These are phyloP conservation scores for Craterocephalus amniculus DNA, from an alignment of 2,797 vertebrate species.

Conservation along the genomic window DNA sequence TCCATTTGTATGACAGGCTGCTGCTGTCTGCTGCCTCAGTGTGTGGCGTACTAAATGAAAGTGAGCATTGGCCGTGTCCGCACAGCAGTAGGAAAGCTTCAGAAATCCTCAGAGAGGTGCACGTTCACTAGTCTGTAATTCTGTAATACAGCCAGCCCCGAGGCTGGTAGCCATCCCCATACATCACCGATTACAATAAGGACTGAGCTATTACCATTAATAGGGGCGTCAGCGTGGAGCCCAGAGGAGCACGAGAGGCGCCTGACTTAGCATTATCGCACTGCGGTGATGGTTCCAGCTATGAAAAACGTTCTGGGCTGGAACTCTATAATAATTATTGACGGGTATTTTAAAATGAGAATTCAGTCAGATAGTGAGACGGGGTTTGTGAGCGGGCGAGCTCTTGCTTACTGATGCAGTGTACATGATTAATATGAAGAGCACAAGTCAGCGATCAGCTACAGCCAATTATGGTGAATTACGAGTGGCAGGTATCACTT, in stretches of 20 bases:
- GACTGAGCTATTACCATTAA: constrained; percentile 30
- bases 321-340: not conserved
- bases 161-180: constrained; percentile 8
- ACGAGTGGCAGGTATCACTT: not conserved
- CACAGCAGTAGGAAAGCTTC: constrained; percentile 1
- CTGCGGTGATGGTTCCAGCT: not conserved
- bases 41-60: constrained; percentile 2
- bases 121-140: not conserved
- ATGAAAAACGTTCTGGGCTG: not conserved
- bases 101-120: not conserved
- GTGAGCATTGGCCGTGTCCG: not conserved
- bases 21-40: not conserved
- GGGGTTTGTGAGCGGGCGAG: not conserved
- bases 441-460: not conserved
- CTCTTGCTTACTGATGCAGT: too few relatives aligned
- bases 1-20: too few relatives aligned
- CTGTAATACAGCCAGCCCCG: not conserved
- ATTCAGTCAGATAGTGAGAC: not conserved
- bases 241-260: constrained; percentile 16
- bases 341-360: not conserved
- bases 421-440: too few relatives aligned
- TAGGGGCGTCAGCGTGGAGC: constrained; percentile 2
- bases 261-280: not conserved
- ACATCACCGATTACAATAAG: constrained; percentile 19
- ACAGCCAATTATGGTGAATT: not conserved